Evolutionary conservation across 2,888 invertebrate genomes (phyloP).

Genomic region (Andrena minutula): DNA sequence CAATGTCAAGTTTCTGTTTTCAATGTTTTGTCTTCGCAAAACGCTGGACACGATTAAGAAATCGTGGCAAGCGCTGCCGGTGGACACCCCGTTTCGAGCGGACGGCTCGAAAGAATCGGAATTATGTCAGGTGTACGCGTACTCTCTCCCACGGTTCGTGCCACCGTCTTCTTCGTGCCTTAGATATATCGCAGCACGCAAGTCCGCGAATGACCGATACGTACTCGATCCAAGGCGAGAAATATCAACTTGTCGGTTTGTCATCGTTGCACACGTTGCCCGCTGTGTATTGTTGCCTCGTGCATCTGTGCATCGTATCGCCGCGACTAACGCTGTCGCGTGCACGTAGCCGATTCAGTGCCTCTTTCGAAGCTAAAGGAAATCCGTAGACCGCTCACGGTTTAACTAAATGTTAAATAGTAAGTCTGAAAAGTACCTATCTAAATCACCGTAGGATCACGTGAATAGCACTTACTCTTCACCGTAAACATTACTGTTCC

Average conservation of each 20-base stretch:
- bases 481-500: conserved; percentile 1
- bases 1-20: too few relatives aligned
- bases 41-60: not conserved
- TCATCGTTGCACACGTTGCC: conserved; percentile 45
- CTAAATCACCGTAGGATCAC: conserved; percentile 13
- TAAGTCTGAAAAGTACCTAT: conserved; percentile 36
- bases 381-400: conserved; percentile 29
- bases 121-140: not conserved
- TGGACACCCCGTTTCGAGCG: not conserved
- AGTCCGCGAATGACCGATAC: conserved; percentile 49
- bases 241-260: conserved; percentile 52
- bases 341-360: conserved; percentile 32
- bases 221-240: conserved; percentile 39
- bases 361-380: conserved; percentile 34
- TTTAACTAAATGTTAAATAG: conserved; percentile 43
- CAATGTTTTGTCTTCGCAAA: not conserved
- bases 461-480: conserved; percentile 17
- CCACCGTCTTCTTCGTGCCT: conserved; percentile 21
- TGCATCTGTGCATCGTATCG: conserved; percentile 29
- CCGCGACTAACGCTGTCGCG: conserved; percentile 12
- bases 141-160: not conserved
- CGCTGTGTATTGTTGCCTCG: conserved; percentile 39
- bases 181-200: conserved; percentile 52
- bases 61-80: not conserved
- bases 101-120: conserved; percentile 15